Evolutionary conservation across 2,113 vertebrate genomes (phyloP).

Genomic region (Gila orcuttii): DNA sequence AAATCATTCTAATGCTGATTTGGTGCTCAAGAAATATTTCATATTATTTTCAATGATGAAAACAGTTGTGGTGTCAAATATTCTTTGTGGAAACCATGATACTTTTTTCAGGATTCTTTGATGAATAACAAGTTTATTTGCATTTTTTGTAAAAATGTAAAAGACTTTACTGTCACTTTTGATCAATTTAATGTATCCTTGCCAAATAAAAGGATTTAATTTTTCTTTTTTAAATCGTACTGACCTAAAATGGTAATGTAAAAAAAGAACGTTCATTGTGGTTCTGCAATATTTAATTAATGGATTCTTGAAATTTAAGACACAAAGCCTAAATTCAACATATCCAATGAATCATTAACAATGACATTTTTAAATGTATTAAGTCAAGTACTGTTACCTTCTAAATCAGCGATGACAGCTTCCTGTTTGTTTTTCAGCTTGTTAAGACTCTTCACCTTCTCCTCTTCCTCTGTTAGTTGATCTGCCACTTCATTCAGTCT

Average conservation of each 20-base stretch:
- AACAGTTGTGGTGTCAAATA: too few relatives aligned
- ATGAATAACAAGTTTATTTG: neutral
- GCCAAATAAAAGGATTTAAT: neutral
- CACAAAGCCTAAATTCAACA: neutral
- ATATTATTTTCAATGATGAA: too few relatives aligned
- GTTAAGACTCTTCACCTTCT: constrained; percentile 88
- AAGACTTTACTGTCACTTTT: neutral
- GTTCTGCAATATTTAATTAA: neutral
- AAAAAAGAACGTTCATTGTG: neutral
- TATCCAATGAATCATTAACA: neutral
- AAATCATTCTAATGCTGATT: too few relatives aligned
- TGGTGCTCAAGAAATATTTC: too few relatives aligned
- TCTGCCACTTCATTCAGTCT: constrained; percentile 83
- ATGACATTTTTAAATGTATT: neutral
- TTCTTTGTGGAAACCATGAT: neutral
- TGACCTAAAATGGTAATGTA: neutral
- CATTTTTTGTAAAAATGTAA: neutral
- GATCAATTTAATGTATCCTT: neutral
- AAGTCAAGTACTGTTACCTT: constrained; percentile 73
- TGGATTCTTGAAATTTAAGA: neutral
- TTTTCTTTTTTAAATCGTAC: too few relatives aligned
- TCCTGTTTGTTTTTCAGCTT: constrained; percentile 91
- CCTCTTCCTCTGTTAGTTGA: constrained; percentile 87
- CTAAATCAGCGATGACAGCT: constrained; percentile 84
- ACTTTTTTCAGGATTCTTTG: neutral